Evolutionary conservation across 2,113 vertebrate species (phyloP).

Genomic region (Chamaetylas fuelleborni): DNA sequence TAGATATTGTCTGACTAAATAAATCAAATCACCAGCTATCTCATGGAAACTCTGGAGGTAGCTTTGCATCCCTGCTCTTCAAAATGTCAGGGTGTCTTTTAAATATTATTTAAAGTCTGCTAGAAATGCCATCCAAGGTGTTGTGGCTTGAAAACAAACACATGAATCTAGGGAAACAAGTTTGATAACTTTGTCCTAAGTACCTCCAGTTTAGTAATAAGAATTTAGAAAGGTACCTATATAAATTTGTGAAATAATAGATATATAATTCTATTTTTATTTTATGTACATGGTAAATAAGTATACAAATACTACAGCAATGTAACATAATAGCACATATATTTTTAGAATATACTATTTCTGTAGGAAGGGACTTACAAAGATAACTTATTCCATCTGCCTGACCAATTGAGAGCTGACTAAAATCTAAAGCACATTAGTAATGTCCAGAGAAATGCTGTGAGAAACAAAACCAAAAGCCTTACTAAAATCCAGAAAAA

Average conservation of each 20-base stretch:
- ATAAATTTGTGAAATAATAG: neutral
- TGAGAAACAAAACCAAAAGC: neutral
- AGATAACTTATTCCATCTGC: neutral
- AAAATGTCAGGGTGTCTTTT: neutral
- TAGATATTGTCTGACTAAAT: constrained; percentile 14
- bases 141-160: neutral
- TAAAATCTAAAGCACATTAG: neutral
- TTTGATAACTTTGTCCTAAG: neutral
- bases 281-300: neutral
- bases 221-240: neutral
- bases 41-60: neutral
- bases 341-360: neutral
- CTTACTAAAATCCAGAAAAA: neutral
- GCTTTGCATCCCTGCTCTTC: neutral
- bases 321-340: neutral
- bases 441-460: neutral
- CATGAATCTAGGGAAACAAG: neutral
- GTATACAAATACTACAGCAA: neutral
- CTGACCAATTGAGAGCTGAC: neutral
- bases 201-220: neutral
- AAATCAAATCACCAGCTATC: constrained; percentile 6
- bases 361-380: neutral
- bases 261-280: neutral
- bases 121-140: neutral
- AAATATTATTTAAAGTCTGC: neutral